Evolutionary conservation across 2,113 vertebrate genomes (phyloP).

Genomic region (Rhegmatorhina hoffmannsi): DNA sequence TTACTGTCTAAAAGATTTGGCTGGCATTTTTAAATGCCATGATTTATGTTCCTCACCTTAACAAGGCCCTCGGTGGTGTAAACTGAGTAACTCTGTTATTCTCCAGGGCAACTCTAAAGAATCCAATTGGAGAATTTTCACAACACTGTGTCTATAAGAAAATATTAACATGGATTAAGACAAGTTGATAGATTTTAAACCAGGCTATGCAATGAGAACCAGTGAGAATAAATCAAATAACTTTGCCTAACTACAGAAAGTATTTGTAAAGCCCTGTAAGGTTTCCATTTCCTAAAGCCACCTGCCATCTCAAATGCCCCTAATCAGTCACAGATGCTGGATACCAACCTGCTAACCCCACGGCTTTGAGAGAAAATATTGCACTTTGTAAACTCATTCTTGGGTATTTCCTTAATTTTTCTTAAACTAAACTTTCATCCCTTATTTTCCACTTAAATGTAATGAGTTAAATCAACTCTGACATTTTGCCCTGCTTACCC

Average conservation of each 20-base stretch:
- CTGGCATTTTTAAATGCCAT: conserved; percentile 59
- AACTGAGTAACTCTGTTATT: conserved; percentile 58
- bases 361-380: conserved; percentile 76
- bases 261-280: conserved; percentile 74
- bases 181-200: conserved; percentile 66
- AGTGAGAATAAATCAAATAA: conserved; percentile 66
- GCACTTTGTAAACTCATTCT: conserved; percentile 77
- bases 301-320: conserved; percentile 77
- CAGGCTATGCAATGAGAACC: conserved; percentile 39
- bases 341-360: conserved; percentile 76
- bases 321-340: conserved; percentile 79
- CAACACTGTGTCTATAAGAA: conserved; percentile 40
- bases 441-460: conserved; percentile 78
- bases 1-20: conserved; percentile 64
- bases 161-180: conserved; percentile 61
- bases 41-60: conserved; percentile 64
- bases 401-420: conserved; percentile 78
- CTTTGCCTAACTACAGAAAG: conserved; percentile 68
- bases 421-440: conserved; percentile 74
- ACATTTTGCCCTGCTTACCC: conserved; percentile 70
- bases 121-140: conserved; percentile 54
- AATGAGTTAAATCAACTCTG: conserved; percentile 76
- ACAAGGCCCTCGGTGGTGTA: conserved; percentile 9
- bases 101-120: conserved; percentile 38
- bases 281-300: conserved; percentile 78